These are phyloP conservation scores for Anarhynchus alexandrinus DNA, from an alignment of 2,113 vertebrate species.

Conservation along the genomic window DNA sequence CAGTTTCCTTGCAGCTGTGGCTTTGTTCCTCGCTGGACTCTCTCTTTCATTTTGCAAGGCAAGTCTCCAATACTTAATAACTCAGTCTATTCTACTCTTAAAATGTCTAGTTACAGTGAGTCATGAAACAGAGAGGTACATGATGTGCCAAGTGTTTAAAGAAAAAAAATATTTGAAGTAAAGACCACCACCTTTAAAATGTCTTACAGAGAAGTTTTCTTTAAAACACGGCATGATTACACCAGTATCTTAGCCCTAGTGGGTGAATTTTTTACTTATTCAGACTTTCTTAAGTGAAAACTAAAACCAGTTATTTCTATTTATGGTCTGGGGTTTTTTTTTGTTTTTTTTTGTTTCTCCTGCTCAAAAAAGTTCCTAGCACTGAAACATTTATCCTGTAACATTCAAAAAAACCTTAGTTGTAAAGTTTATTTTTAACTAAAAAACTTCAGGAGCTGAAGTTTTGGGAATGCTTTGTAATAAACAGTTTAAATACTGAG, in stretches of 20 bases:
- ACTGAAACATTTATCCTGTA: background rate
- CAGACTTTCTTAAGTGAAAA: background rate
- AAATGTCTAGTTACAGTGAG: background rate
- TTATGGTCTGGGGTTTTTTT: background rate
- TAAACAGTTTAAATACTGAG: background rate
- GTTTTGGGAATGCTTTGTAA: background rate
- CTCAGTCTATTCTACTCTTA: background rate
- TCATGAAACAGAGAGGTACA: background rate
- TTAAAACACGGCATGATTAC: background rate
- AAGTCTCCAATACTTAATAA: background rate
- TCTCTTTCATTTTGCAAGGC: background rate
- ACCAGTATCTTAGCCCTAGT: background rate
- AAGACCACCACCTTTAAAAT: background rate
- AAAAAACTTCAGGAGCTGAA: background rate
- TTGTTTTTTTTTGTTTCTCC: too few species aligned
- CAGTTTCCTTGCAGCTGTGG: slow-evolving; percentile 49
- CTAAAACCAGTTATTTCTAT: background rate
- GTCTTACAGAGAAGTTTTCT: background rate
- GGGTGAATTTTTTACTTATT: background rate
- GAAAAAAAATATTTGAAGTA: background rate
- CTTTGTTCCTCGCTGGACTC: slow-evolving; percentile 16
- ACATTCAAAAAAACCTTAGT: background rate
- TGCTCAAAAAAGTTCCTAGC: background rate
- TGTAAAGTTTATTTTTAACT: background rate
- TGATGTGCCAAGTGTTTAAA: background rate